Evolutionary conservation across 2,797 vertebrate species (phyloP).

Genomic region (Scleropages formosus): DNA sequence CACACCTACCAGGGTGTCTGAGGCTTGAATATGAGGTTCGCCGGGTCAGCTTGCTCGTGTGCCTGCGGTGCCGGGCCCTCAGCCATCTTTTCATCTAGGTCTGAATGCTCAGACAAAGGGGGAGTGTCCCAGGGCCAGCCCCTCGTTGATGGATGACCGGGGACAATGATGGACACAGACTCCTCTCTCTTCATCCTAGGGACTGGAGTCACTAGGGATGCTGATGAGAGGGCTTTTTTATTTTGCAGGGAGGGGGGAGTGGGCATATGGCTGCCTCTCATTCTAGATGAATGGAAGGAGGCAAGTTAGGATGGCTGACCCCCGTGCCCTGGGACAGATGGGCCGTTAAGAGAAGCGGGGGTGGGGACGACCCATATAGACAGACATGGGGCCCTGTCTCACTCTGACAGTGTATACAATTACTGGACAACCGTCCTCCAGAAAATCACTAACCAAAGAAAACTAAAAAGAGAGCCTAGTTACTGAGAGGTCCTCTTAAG

Average conservation of each 20-base stretch:
- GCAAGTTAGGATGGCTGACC: constrained; percentile 15
- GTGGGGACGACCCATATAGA: constrained; percentile 15
- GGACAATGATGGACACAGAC: constrained; percentile 21
- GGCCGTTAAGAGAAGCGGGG: constrained; percentile 8
- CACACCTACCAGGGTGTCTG: background rate
- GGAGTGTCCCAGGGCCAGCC: background rate
- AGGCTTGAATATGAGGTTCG: constrained; percentile 4
- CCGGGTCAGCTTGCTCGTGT: background rate
- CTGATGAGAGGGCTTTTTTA: background rate
- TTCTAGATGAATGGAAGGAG: background rate
- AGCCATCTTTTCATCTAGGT: background rate
- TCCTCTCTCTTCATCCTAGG: constrained; percentile 10
- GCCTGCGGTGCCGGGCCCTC: background rate
- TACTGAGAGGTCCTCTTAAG: background rate
- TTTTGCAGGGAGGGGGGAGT: background rate
- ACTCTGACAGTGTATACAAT: background rate
- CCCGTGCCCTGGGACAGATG: constrained; percentile 23
- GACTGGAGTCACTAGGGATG: background rate
- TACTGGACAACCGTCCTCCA: constrained; percentile 3
- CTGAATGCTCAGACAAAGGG: constrained; percentile 10
- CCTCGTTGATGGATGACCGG: constrained; percentile 8
- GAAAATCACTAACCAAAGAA: background rate
- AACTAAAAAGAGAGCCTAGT: background rate
- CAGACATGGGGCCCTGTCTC: background rate
- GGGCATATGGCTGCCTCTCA: constrained; percentile 8